These are phyloP conservation scores for Electrona antarctica DNA, from an alignment of 2,113 vertebrate species.

Conservation along the genomic window DNA sequence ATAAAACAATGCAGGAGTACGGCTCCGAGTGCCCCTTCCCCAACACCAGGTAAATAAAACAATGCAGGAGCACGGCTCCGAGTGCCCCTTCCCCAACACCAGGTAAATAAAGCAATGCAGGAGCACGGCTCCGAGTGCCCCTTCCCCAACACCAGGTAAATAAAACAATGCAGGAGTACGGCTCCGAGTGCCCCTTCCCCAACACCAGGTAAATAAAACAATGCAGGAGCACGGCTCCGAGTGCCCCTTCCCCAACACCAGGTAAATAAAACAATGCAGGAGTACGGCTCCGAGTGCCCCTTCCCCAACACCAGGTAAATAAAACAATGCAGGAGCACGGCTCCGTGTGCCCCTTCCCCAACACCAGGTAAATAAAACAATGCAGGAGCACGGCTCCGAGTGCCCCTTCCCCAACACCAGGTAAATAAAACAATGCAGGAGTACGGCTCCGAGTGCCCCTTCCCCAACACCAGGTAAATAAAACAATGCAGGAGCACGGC, in stretches of 20 bases:
- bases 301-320: constrained; percentile 97
- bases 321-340: constrained; percentile 98
- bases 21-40: constrained; percentile 95
- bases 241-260: constrained; percentile 94
- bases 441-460: constrained; percentile 94
- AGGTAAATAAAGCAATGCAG: constrained; percentile 98
- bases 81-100: constrained; percentile 94
- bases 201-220: constrained; percentile 98
- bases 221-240: constrained; percentile 98
- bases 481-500: constrained; percentile 97
- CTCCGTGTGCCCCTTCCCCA: constrained; percentile 93
- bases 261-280: constrained; percentile 98
- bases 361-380: constrained; percentile 98
- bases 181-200: constrained; percentile 93
- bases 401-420: constrained; percentile 96
- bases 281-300: constrained; percentile 94
- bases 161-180: constrained; percentile 98
- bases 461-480: constrained; percentile 97
- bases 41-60: constrained; percentile 97
- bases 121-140: constrained; percentile 96
- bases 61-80: constrained; percentile 97
- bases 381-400: constrained; percentile 97
- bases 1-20: constrained; percentile 98
- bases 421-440: constrained; percentile 98
- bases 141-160: constrained; percentile 96